These are phyloP conservation scores for Acanthiza pusilla DNA, from an alignment of 2,797 vertebrate genomes.

Conservation along the genomic window DNA sequence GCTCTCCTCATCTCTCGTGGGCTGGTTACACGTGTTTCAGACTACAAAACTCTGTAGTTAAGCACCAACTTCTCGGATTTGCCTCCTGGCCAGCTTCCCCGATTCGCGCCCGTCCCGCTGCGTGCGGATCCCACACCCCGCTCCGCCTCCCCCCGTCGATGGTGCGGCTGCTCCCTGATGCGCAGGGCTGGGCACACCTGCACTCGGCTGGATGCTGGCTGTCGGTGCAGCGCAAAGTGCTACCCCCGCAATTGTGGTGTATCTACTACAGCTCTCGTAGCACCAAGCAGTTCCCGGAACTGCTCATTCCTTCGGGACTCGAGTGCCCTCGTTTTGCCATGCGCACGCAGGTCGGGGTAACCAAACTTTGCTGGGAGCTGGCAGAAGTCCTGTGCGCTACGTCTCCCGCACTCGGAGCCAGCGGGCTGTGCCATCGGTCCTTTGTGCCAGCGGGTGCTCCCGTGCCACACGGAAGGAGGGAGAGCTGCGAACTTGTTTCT, in stretches of 20 bases:
- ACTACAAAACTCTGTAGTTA: neutral
- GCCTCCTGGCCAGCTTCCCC: neutral
- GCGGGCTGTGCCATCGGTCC: neutral
- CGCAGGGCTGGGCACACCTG: neutral
- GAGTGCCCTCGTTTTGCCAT: neutral
- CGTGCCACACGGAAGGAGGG: neutral
- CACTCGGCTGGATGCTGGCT: neutral
- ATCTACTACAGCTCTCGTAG: neutral
- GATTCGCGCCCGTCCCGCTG: rapidly evolving
- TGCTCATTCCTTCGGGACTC: neutral
- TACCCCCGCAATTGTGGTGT: rapidly evolving
- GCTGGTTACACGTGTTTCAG: neutral
- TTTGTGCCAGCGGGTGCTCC: neutral
- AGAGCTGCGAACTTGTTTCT: neutral
- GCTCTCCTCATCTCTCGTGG: neutral
- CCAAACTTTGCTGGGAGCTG: neutral
- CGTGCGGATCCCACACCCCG: neutral
- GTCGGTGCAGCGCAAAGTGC: neutral
- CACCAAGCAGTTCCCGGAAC: neutral
- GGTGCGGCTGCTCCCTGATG: neutral
- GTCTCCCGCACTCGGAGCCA: neutral
- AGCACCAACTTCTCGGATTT: neutral
- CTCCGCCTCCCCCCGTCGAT: rapidly evolving
- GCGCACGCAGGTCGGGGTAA: neutral
- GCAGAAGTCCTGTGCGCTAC: rapidly evolving